These are phyloP conservation scores for Caenorhabditis latens DNA, from an alignment of 1,140 invertebrate genomes.

Conservation along the genomic window DNA sequence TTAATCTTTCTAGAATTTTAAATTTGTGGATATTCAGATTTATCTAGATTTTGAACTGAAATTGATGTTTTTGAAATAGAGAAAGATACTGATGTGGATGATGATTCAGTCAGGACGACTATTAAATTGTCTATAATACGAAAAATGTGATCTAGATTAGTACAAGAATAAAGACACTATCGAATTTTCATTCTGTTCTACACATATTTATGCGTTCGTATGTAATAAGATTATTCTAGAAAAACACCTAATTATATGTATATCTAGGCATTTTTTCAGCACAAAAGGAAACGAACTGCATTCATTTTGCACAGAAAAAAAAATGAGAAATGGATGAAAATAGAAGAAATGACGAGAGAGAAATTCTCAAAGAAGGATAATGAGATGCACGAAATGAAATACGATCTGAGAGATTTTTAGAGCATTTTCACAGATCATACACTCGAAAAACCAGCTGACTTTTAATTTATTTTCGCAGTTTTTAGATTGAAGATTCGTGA, in stretches of 20 bases:
- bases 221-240: no score
- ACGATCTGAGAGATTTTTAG: background rate
- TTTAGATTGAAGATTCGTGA: conserved; percentile 3
- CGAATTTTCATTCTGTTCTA: no score
- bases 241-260: background rate
- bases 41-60: no score
- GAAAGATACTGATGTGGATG: no score
- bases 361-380: conserved; percentile 19
- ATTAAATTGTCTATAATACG: no score
- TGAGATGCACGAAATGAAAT: conserved; percentile 43
- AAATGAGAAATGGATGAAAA: background rate
- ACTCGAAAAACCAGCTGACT: background rate
- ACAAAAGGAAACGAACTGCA: no score
- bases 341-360: no score
- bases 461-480: background rate
- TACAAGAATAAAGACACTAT: no score
- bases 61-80: no score
- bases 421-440: conserved; percentile 34
- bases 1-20: background rate
- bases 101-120: no score
- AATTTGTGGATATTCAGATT: background rate
- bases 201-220: no score
- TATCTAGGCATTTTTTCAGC: background rate
- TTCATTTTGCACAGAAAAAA: background rate
- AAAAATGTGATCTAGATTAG: background rate